Evolutionary conservation across 2,113 vertebrate species (phyloP).

Genomic region (Isichthys henryi): DNA sequence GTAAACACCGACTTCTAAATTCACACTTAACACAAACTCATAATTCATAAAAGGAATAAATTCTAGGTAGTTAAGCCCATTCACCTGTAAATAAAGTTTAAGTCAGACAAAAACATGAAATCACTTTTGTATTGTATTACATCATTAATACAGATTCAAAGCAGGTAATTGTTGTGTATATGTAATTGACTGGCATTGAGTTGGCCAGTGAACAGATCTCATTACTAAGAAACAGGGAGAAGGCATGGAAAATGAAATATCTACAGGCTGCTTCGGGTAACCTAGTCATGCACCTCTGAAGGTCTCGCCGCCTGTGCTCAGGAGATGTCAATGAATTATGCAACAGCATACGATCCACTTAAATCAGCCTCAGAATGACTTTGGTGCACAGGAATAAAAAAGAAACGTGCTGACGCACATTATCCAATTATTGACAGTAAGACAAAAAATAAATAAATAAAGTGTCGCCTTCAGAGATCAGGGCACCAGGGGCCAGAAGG

Average conservation of each 20-base stretch:
- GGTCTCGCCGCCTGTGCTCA: background rate
- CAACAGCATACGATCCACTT: constrained; percentile 1
- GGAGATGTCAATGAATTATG: constrained; percentile 15
- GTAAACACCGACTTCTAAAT: background rate
- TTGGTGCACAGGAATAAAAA: background rate
- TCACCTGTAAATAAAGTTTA: background rate
- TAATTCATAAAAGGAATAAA: background rate
- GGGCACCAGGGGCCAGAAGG: background rate
- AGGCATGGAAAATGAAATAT: background rate
- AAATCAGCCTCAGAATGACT: constrained; percentile 18
- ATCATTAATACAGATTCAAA: background rate
- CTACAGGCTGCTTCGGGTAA: background rate
- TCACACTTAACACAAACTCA: background rate
- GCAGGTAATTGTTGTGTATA: background rate
- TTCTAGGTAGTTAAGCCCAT: background rate
- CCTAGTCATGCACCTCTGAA: constrained; percentile 1
- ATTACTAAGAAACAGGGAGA: background rate
- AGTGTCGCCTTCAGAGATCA: background rate
- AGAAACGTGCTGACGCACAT: constrained; percentile 4
- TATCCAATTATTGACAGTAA: constrained; percentile 14
- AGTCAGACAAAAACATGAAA: background rate
- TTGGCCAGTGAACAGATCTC: background rate
- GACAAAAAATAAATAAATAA: background rate
- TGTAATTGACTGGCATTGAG: background rate
- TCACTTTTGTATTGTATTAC: background rate